Base-by-base conservation (phyloP, 2,888 invertebrate genomes). In the Bellardia bayeri region DNA sequence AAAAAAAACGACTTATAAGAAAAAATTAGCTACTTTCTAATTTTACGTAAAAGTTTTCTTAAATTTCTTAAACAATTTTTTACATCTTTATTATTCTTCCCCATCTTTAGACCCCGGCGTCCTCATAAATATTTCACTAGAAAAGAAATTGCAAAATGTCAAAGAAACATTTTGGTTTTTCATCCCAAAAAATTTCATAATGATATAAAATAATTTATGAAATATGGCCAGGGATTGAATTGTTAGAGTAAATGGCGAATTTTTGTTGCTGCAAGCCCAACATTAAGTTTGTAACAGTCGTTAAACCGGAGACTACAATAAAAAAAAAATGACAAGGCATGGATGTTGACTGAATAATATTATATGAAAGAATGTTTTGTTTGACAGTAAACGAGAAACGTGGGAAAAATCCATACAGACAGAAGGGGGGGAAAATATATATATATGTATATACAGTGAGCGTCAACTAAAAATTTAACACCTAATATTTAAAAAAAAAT, bases 371-470 rank as follows among this genome's bases (percentile, higher is more conserved):
- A 5, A 40, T 40, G 30, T 64, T 56, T 42, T 81, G 33, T 64
- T 80, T 40, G 0, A 5, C 30, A n/a, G 66, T 45, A 68, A 79
- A 66, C 58, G 61, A 80, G 79, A 74, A 85, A 80, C 74, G 84
- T 85, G 79, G 74, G 74, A 75, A 69, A 84, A 72, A 40, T 30
- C 16, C 16, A 45, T 64, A 49, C 23, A 84, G 45, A 71, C 23
- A 71, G 42, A 0, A 23, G 49, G n/a, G n/a, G n/a, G n/a, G n/a
- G 61, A 69, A 54, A 30, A 23, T 23, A 6, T 37, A 37, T 6
- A 37, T 37, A 6, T 6, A 37, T n/a, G n/a, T 37, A 4, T 37
- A 37, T 37, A 37, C 4, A 37, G 37, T 5, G 6, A 37, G 23
- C 23, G 23, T 23, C 23, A 23, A 23, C n/a, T 23, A 23, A 1